These are phyloP conservation scores for Cephus pulcher DNA, from an alignment of 2,888 invertebrate genomes.

Conservation along the genomic window DNA sequence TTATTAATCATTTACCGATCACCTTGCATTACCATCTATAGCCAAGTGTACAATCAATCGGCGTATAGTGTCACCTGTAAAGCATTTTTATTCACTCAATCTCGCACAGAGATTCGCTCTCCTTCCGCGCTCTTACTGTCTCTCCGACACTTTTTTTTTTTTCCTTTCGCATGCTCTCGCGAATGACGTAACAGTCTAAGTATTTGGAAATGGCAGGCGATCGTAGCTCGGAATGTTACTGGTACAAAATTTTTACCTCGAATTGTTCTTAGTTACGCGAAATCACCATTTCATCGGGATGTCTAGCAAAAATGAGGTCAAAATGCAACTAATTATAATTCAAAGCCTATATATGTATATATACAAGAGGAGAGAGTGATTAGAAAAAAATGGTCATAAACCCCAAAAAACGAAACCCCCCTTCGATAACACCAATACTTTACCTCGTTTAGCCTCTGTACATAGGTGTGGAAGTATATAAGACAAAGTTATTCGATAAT, in stretches of 20 bases:
- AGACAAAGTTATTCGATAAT: background rate
- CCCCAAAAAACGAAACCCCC: background rate
- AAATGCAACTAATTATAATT: background rate
- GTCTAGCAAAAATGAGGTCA: background rate
- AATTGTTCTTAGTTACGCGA: background rate
- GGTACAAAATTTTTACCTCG: background rate
- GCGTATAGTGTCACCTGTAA: background rate
- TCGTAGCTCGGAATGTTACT: background rate
- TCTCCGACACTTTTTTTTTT: background rate
- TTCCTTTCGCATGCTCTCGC: background rate
- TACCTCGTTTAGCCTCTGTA: background rate
- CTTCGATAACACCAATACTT: no score
- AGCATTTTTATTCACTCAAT: background rate
- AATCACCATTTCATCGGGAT: background rate
- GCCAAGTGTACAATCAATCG: background rate
- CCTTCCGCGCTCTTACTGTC: background rate
- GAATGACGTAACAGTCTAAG: background rate
- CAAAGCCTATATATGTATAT: background rate
- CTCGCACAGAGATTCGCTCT: background rate
- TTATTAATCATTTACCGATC: conserved; percentile 7
- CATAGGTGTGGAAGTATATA: background rate
- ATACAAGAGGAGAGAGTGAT: background rate
- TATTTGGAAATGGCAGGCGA: background rate
- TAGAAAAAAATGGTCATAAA: background rate
- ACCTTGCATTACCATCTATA: background rate